Percentiles rank a stretch among this genome's conserved stretches.
Conservation (phyloP, 2,888 invertebrate genomes). For the Drosophila borealis region DNA sequence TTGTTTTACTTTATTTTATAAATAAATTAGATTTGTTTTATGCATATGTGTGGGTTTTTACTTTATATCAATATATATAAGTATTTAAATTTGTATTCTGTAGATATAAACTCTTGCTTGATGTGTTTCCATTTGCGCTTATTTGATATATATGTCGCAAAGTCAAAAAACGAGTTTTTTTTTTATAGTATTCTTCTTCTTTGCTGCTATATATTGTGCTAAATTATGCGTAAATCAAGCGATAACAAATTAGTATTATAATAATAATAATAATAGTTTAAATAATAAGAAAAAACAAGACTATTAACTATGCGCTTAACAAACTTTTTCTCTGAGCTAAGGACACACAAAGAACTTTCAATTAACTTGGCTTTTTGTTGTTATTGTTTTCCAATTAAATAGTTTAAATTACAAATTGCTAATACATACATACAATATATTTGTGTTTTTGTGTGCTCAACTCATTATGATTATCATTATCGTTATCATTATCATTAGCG, state of each 20-base stretch:
- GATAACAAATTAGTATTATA: constrained; percentile 67
- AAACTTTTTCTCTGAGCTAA: constrained; percentile 44
- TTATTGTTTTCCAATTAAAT: constrained; percentile 61
- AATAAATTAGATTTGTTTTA: constrained; percentile 75
- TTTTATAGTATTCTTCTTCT: constrained; percentile 21
- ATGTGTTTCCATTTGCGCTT: constrained; percentile 68
- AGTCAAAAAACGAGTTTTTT: constrained; percentile 36
- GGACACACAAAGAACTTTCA: constrained; percentile 38
- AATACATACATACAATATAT: constrained; percentile 68
- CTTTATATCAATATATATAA: constrained; percentile 34
- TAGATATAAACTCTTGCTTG: constrained; percentile 66
- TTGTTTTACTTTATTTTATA: constrained; percentile 68
- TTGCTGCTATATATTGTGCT: constrained; percentile 54
- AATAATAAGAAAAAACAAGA: constrained; percentile 58
- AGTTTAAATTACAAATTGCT: constrained; percentile 78
- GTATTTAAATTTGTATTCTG: constrained; percentile 46
- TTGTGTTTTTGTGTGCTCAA: constrained; percentile 40
- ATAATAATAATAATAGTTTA: constrained; percentile 53
- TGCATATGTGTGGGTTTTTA: constrained; percentile 51
- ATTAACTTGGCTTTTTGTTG: constrained; percentile 23
- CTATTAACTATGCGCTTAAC: constrained; percentile 55
- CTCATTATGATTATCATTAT: constrained; percentile 51
- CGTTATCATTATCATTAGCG: constrained; percentile 49
- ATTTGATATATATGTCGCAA: constrained; percentile 53
- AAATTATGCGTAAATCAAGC: constrained; percentile 71